Percentiles rank a stretch among this genome's conserved stretches.
phyloP scores from a whole-genome alignment of 2,888 invertebrate genomes.

The Erpobdella octoculata region DNA sequence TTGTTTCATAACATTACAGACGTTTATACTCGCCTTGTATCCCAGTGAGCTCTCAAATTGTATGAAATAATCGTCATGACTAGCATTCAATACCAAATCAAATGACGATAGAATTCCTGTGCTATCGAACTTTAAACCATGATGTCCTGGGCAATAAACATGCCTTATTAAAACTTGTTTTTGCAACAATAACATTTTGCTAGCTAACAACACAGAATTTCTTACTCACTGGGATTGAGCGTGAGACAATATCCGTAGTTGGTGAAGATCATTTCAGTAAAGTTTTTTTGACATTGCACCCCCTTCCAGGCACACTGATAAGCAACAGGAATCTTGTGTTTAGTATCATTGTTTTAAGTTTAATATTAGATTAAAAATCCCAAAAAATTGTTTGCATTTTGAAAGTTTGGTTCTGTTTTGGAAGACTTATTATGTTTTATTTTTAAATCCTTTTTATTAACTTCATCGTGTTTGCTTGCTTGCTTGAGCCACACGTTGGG shows the following conservation, averaged over 20 bases:
- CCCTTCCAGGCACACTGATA: slow-evolving; percentile 2
- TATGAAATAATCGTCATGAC: background rate
- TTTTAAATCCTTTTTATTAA: too few species aligned
- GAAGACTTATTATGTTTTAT: too few species aligned
- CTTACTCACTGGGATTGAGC: background rate
- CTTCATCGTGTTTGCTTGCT: too few species aligned
- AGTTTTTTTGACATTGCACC: background rate
- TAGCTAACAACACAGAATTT: background rate
- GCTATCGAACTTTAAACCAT: background rate
- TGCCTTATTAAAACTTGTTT: too few species aligned
- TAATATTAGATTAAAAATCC: too few species aligned
- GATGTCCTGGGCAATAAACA: background rate
- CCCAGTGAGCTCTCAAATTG: background rate
- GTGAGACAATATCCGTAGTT: slow-evolving; percentile 8
- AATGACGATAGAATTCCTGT: background rate
- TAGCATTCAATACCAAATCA: slow-evolving; percentile 2
- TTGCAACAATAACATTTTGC: too few species aligned
- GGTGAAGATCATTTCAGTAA: background rate
- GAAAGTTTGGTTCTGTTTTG: too few species aligned
- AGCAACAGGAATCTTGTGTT: background rate
- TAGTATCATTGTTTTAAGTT: too few species aligned
- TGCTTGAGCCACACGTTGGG: too few species aligned
- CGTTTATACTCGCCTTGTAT: background rate
- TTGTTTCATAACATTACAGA: background rate
- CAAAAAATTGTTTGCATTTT: too few species aligned